Evolutionary conservation across 2,113 vertebrate genomes (phyloP), one percentile per base, ranked within the genome.

Genomic region (Sphyrna mokarran): DNA sequence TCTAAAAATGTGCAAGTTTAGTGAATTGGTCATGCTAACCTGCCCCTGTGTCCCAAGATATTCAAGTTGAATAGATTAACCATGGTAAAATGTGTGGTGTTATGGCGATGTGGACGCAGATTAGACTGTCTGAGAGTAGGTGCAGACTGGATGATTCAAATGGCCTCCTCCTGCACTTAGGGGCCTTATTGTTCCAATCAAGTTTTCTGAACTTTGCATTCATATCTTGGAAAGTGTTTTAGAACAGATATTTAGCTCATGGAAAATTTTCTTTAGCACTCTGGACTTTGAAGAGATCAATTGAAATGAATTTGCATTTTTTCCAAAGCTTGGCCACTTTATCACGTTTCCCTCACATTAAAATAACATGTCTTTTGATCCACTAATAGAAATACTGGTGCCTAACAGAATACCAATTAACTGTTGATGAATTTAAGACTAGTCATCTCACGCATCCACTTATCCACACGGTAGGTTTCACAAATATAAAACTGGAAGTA

Each of bases 231-330:
- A 26, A 29, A 9, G 3, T 14, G 23, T 89, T 54, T 29, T 48
- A 13, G 48, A 89, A 54, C 48, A 13, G 23, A 63, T 18, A 58
- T 14, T 90, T 90, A 33, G 1, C 58, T 11, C n/a, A 1, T 63
- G 26, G 29, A 63, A 63, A 9, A n/a, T 61, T 87, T 61, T 63
- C 40, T 29, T 90, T 63, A 48, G 9, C 48, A 87, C 20, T 26
- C 85, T 61, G 54, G 58, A 58, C 9, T 90, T 76, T 90, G 54
- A 90, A 63, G 48, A 61, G 14, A 61, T 61, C 40, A 23, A 33
- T 90, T 90, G 29, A 90, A 58, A 90, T 90, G 10, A 61, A 87
- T 87, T 90, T 90, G 29, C 87, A 89, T 33, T 58, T 87, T 89
- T 80, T 72, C 70, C n/a, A 80, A 80, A 80, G 14, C 78, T 80